Evolutionary conservation across 2,888 invertebrate species (phyloP).

Genomic region (Meganola albula): DNA sequence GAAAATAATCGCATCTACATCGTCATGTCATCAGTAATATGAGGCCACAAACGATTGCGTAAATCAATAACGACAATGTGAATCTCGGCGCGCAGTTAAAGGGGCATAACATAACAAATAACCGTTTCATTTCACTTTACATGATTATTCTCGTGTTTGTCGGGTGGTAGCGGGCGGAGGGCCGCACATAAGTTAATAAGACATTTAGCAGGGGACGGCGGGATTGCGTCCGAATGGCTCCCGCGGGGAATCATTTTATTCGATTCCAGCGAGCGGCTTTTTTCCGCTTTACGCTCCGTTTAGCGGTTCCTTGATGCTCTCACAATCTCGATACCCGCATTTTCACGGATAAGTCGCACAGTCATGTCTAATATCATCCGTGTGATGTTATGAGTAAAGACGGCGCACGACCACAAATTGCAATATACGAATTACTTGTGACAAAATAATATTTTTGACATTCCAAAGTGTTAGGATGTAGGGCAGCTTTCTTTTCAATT

Average conservation of each 20-base stretch:
- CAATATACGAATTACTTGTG: constrained; percentile 35
- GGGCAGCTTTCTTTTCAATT: constrained; percentile 26
- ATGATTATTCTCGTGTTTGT: constrained; percentile 74
- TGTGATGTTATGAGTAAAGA: constrained; percentile 49
- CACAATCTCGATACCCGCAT: constrained; percentile 47
- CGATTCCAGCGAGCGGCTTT: constrained; percentile 80
- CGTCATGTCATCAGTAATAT: constrained; percentile 31
- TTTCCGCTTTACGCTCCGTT: constrained; percentile 75
- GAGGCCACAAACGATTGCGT: constrained; percentile 53
- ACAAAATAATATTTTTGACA: constrained; percentile 33
- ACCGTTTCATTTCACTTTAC: constrained; percentile 78
- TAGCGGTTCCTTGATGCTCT: constrained; percentile 59
- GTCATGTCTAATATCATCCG: constrained; percentile 51
- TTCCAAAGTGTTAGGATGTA: constrained; percentile 37
- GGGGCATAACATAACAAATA: constrained; percentile 75
- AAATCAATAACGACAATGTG: constrained; percentile 57
- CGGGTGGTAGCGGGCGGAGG: constrained; percentile 42
- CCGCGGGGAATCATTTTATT: constrained; percentile 85
- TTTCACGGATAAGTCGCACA: constrained; percentile 29
- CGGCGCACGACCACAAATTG: constrained; percentile 45
- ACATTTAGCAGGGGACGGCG: constrained; percentile 77
- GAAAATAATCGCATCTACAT: too few species aligned
- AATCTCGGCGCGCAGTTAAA: constrained; percentile 58
- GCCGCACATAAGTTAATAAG: constrained; percentile 75
- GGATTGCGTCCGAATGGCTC: constrained; percentile 83